Percentiles rank a stretch among this genome's conserved stretches.
Conservation (phyloP, 2,113 vertebrate species). For the Guaruba guarouba region DNA sequence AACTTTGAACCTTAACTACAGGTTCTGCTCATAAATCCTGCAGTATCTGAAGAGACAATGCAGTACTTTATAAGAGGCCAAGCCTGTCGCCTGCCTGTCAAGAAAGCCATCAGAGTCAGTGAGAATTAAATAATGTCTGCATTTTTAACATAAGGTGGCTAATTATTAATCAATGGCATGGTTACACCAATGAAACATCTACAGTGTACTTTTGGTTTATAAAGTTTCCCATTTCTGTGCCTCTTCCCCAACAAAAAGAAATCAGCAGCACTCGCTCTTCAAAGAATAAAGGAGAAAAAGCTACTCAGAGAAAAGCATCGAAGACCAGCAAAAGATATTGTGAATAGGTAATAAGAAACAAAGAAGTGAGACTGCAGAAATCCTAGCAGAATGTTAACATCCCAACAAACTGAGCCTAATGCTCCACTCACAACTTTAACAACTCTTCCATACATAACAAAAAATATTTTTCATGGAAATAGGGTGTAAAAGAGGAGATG, state of each 20-base stretch:
- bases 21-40: not conserved
- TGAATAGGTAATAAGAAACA: not conserved
- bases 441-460: not conserved
- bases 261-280: not conserved
- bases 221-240: not conserved
- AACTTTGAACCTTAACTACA: not conserved
- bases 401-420: not conserved
- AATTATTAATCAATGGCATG: not conserved
- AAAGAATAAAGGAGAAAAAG: not conserved
- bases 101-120: not conserved
- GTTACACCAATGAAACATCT: not conserved
- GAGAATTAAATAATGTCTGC: not conserved
- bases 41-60: not conserved
- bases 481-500: not conserved
- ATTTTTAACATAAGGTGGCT: not conserved
- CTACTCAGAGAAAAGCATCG: not conserved
- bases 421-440: conserved; percentile 27
- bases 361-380: not conserved
- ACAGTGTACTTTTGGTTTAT: not conserved
- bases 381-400: not conserved
- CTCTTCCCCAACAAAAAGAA: not conserved
- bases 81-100: not conserved
- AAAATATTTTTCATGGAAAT: conserved; percentile 47
- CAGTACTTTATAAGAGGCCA: not conserved
- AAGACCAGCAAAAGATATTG: not conserved